Conservation (phyloP, 53 echinoderm and acorn worm genomes). For the Temnopleurus reevesii region DNA sequence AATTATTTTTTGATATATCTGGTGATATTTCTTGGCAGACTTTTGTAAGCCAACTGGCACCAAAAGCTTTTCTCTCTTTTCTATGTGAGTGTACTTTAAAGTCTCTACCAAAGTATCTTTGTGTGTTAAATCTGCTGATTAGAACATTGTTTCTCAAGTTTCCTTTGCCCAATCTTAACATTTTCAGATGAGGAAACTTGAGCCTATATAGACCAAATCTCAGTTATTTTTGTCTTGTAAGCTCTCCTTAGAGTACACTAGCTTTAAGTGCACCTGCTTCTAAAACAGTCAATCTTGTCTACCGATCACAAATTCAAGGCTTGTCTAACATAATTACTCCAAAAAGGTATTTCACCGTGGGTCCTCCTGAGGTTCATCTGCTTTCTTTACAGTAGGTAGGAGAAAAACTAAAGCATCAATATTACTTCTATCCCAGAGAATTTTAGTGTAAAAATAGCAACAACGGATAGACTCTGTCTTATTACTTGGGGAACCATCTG, state of each 20-base stretch:
- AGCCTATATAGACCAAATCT: too few species aligned
- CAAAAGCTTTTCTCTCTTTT: too few species aligned
- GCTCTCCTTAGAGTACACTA: background rate
- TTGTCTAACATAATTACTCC: background rate
- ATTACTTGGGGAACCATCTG: background rate
- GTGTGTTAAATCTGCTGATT: too few species aligned
- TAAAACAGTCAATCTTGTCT: background rate
- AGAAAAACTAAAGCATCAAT: background rate
- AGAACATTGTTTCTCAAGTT: too few species aligned
- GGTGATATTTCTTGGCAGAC: too few species aligned
- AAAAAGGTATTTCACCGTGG: background rate
- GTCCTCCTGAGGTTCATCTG: background rate
- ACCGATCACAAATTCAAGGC: conserved; percentile 23
- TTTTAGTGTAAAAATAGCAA: background rate
- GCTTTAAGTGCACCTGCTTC: conserved; percentile 36
- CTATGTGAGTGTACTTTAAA: too few species aligned
- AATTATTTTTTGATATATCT: too few species aligned
- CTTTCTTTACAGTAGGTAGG: background rate
- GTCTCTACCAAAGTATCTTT: too few species aligned
- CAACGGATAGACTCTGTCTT: background rate
- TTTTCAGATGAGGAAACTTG: too few species aligned
- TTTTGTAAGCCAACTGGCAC: too few species aligned
- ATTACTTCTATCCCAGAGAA: background rate
- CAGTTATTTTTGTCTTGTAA: background rate
- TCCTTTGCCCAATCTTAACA: too few species aligned